These are phyloP conservation scores for Prochilodus magdalenae DNA, from an alignment of 2,113 vertebrate genomes.

Conservation along the genomic window DNA sequence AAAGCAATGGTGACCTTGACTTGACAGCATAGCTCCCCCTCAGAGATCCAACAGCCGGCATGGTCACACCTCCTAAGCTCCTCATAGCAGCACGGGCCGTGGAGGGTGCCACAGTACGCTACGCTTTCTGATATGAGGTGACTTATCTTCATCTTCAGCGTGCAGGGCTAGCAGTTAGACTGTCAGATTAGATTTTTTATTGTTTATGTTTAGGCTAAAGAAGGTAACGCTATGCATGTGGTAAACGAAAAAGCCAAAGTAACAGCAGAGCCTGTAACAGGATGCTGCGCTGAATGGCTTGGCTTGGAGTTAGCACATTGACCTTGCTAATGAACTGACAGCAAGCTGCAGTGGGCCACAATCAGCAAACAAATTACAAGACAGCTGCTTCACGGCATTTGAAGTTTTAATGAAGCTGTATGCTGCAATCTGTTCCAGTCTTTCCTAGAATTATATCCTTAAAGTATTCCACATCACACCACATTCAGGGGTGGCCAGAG, in stretches of 20 bases:
- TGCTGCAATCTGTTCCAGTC: background rate
- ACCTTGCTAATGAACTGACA: slow-evolving; percentile 18
- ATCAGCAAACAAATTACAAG: slow-evolving; percentile 19
- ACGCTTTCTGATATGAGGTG: too few species aligned
- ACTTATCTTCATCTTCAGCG: too few species aligned
- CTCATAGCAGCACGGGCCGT: too few species aligned
- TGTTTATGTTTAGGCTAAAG: background rate
- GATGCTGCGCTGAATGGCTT: background rate
- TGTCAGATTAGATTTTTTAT: background rate
- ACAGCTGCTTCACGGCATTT: slow-evolving; percentile 24
- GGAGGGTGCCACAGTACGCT: too few species aligned
- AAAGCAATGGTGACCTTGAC: too few species aligned
- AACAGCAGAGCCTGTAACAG: background rate
- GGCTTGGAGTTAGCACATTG: slow-evolving; percentile 17
- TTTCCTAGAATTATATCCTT: slow-evolving; percentile 7
- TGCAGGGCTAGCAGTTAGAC: too few species aligned
- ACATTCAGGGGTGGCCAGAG: too few species aligned
- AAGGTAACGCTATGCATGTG: background rate
- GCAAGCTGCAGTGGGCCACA: background rate
- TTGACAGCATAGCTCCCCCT: too few species aligned
- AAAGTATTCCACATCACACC: background rate
- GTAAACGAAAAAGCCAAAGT: background rate
- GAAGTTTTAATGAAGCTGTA: slow-evolving; percentile 15
- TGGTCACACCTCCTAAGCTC: too few species aligned
- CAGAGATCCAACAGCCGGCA: too few species aligned